Evolutionary conservation across 2,888 invertebrate species (phyloP), one percentile per base, ranked within the genome.

Genomic region (Ditula angustiorana): DNA sequence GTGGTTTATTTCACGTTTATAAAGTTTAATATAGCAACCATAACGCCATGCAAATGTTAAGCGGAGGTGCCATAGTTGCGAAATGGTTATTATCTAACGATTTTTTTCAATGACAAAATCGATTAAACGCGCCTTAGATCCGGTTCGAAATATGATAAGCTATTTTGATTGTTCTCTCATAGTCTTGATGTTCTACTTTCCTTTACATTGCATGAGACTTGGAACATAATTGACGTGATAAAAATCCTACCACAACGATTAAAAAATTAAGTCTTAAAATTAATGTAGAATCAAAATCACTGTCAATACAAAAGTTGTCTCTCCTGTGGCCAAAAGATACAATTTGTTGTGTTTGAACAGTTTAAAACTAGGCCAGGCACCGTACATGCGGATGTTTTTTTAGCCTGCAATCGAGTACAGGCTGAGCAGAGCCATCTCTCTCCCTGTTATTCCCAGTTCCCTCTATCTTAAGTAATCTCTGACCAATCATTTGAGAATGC

Each of bases 71-170:
- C 19, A 33, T 23, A 52, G 35, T 46, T 59, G 5, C 33, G 21
- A 52, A 52, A 59, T 52, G 5, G 10, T 16, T 28, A 53, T 53
- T 59, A 46, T 37, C 13, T 37, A 53, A 53, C 28, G 55, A 58
- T 33, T 44, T 46, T 52, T 57, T 47, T 59, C 52, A 46, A 53
- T 58, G 35, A 53, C 35, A 46, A 37, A 59, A 53, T 59, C 53
- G 30, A 53, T 64, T 58, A 47, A 26, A 35, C 28, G 58, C 16
- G 53, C 52, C 46, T 53, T 46, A 4, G 44, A 64, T 50, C 55
- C 28, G 35, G 53, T 47, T 64, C 35, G 13, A 37, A 58, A 59
- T 21, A 59, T 52, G 24, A 37, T 33, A 26, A 53, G n/a, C 23
- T 30, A 30, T 41, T 26, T 5, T 10, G 23, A 60, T 30, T 52